Evolutionary conservation across 2,888 invertebrate species (phyloP).

Genomic region (Polietes domitor): DNA sequence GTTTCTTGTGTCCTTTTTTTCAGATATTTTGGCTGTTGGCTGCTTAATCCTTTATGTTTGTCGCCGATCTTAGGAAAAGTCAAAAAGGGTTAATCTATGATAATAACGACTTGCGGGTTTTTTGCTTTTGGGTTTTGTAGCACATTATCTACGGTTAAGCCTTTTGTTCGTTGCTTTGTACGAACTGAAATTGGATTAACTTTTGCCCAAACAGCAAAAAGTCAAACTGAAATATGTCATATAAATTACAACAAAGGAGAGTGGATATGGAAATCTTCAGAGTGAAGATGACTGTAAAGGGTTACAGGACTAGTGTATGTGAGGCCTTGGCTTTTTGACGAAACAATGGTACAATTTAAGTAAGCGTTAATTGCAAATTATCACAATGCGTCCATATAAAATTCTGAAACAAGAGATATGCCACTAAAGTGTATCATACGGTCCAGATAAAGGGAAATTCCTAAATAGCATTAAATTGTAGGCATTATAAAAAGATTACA

Average conservation of each 20-base stretch:
- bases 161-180: constrained; percentile 15
- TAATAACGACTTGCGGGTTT: constrained; percentile 66
- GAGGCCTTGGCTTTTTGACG: too few species aligned
- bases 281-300: not conserved
- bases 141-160: constrained; percentile 63
- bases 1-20: not conserved
- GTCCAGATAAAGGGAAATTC: too few species aligned
- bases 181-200: constrained; percentile 45
- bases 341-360: not conserved
- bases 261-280: not conserved
- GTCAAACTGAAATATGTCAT: constrained; percentile 52
- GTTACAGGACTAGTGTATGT: not conserved
- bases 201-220: constrained; percentile 48
- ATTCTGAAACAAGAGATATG: too few species aligned
- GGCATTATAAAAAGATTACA: too few species aligned
- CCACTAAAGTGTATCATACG: too few species aligned
- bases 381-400: not conserved
- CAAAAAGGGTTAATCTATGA: constrained; percentile 64
- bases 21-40: not conserved
- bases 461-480: too few species aligned
- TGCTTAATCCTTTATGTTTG: constrained; percentile 31
- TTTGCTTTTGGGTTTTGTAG: constrained; percentile 56
- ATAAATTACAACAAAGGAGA: constrained; percentile 20
- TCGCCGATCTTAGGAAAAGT: constrained; percentile 39
- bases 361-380: not conserved